These are phyloP conservation scores for Acrocephalus scirpaceus DNA, from an alignment of 2,797 vertebrate genomes.

Conservation along the genomic window DNA sequence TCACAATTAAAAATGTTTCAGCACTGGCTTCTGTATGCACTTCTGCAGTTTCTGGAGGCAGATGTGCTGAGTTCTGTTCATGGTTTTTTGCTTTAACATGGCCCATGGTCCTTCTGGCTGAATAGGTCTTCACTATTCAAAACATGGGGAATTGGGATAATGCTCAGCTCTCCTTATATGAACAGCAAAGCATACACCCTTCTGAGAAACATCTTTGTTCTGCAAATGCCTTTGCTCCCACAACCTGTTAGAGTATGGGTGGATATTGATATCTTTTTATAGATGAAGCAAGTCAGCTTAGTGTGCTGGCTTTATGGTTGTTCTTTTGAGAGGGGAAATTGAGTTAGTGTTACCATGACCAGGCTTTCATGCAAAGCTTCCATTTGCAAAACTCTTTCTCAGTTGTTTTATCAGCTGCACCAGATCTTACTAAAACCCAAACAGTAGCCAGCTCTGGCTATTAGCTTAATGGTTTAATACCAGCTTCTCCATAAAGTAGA, in stretches of 20 bases:
- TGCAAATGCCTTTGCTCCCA: not conserved
- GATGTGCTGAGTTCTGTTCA: not conserved
- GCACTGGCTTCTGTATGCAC: not conserved
- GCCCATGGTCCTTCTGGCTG: not conserved
- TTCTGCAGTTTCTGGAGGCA: not conserved
- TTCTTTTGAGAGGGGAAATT: not conserved
- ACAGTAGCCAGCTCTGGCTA: slow-evolving; percentile 15
- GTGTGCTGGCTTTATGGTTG: not conserved
- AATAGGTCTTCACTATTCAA: not conserved
- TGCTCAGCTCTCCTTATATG: not conserved
- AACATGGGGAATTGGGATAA: not conserved
- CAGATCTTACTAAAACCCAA: slow-evolving; percentile 24
- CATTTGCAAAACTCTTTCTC: not conserved
- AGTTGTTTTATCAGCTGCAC: slow-evolving; percentile 6
- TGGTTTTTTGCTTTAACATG: not conserved
- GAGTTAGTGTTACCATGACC: not conserved
- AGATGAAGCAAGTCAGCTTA: not conserved
- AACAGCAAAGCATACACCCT: not conserved
- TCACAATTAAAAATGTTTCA: not conserved
- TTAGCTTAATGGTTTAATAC: slow-evolving; percentile 48
- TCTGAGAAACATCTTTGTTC: not conserved
- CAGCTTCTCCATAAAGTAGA: slow-evolving; percentile 28
- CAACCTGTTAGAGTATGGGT: not conserved
- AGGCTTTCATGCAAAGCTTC: not conserved
- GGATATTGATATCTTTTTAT: not conserved